Evolutionary conservation across 2,888 invertebrate species (phyloP), one percentile per base, ranked within the genome.

Genomic region (Ennomos erosarius): DNA sequence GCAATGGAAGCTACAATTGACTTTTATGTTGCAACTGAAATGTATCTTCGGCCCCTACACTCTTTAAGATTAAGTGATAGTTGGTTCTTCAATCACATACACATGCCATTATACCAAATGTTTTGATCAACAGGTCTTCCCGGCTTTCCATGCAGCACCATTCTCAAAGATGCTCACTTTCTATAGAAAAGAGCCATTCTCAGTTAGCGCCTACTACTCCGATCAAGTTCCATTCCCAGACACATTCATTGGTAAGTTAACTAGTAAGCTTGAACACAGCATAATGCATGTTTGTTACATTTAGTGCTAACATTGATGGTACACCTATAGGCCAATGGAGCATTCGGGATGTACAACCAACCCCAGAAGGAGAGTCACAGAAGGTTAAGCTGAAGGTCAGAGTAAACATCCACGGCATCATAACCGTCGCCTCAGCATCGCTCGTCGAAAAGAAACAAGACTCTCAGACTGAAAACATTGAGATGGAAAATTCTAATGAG

Each of bases 321-420:
- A 42, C 59, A 11, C 52, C 48, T 73, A 26, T 71, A 96, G 96
- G 96, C 68, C 93, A 94, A 59, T 98, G 96, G 94, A 90, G 94
- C 47, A 95, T 98, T 61, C 95, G 95, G 76, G 97, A 97, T 78
- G 95, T 99, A 6, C 96, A 96, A 72, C 97, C 99, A 5, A 96
- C 96, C 34, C 87, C 96, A 0, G 97, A 97, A 64, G 98, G 98
- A 35, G 98, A 98, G 76, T 95, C 96, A n/a, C 96, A 98, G 66
- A 99, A 98, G 87, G 96, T 99, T 1, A 99, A 99, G 90, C 96
- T 99, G 5, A 99, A 99, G 93, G 98, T 98, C 8, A 95, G 99
- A 72, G 94, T 99, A 54, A 99, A 99, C 92, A 94, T 97, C 49
- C 97, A 99, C 84, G 99, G 99, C 50, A 96, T 99, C 62, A 96